These are phyloP conservation scores for Drosophila ironensis DNA, from an alignment of 1,140 invertebrate genomes.

Conservation along the genomic window DNA sequence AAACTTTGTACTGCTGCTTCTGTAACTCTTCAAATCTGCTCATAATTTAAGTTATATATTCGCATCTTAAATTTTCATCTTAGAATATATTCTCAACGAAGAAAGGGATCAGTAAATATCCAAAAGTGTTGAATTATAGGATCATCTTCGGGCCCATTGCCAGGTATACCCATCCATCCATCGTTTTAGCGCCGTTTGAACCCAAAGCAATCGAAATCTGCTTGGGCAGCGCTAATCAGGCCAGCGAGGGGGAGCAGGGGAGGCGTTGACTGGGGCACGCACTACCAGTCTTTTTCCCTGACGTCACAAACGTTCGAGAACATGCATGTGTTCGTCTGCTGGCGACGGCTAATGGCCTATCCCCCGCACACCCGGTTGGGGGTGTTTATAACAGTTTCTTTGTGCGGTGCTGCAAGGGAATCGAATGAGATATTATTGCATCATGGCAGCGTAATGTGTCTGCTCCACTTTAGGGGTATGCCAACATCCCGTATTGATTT, in stretches of 20 bases:
- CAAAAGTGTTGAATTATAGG: no score
- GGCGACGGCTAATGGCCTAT: slow-evolving; percentile 13
- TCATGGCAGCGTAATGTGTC: slow-evolving; percentile 21
- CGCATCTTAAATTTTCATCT: no score
- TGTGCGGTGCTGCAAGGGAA: slow-evolving; percentile 27
- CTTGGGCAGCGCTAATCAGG: slow-evolving; percentile 29
- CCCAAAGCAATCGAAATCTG: neutral
- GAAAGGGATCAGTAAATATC: no score
- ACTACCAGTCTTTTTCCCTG: slow-evolving; percentile 22
- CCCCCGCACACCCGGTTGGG: slow-evolving; percentile 2
- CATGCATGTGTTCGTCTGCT: slow-evolving; percentile 22
- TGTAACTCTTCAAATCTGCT: no score
- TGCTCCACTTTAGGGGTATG: slow-evolving; percentile 30
- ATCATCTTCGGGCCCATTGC: no score
- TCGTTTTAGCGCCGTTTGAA: no score
- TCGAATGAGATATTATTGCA: slow-evolving; percentile 26
- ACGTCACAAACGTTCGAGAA: slow-evolving; percentile 38
- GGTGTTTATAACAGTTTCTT: slow-evolving; percentile 37
- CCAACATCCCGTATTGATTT: neutral
- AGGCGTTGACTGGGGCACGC: slow-evolving; percentile 29
- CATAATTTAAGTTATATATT: no score
- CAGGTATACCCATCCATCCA: no score
- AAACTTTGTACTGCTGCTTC: no score
- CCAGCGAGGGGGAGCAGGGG: slow-evolving; percentile 19
- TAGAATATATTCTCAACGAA: no score